phyloP scores from a whole-genome alignment of 2,888 invertebrate species.

The Trachelus tabidus region DNA sequence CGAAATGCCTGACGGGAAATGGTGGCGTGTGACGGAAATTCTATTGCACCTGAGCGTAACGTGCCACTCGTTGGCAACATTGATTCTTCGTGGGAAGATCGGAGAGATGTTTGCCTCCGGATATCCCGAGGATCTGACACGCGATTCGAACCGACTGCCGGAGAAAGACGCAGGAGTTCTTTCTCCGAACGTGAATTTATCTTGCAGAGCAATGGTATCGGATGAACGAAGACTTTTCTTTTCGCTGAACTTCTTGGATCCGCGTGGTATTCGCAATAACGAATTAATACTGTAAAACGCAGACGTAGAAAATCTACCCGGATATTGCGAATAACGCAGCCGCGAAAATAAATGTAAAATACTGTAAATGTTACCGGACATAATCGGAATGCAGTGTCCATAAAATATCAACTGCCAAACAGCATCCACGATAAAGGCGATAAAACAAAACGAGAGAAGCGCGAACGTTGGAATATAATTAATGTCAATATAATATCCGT shows the following conservation, averaged over 20 bases:
- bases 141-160: background rate
- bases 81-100: background rate
- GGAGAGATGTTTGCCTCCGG: background rate
- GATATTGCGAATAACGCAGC: background rate
- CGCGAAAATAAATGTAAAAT: background rate
- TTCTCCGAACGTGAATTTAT: background rate
- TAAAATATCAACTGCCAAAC: conserved; percentile 32
- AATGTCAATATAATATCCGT: background rate
- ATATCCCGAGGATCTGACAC: background rate
- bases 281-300: background rate
- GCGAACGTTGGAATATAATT: background rate
- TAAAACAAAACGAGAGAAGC: background rate
- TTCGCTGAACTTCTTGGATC: background rate
- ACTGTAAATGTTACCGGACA: background rate
- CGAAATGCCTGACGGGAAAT: background rate
- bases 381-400: background rate
- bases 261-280: background rate
- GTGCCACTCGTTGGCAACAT: background rate
- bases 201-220: background rate
- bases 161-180: background rate
- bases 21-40: background rate
- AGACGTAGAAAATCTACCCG: background rate
- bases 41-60: background rate
- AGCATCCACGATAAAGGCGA: conserved; percentile 23
- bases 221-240: background rate